These are phyloP conservation scores for Grapholita molesta DNA, from an alignment of 1,140 invertebrate genomes.

Conservation along the genomic window DNA sequence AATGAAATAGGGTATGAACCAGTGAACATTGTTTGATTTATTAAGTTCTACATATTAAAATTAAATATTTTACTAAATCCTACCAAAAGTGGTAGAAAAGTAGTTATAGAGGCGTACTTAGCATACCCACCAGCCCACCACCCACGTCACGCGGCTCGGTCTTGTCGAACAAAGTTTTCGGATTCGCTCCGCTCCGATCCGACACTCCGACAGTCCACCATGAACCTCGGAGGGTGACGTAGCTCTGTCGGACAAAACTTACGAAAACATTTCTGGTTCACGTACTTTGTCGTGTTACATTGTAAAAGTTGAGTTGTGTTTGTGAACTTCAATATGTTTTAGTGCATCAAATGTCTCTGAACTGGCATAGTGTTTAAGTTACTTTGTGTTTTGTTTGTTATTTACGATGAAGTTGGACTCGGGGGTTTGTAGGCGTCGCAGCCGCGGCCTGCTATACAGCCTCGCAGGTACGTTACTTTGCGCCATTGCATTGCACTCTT, in stretches of 20 bases:
- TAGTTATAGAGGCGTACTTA: background rate
- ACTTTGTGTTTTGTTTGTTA: slow-evolving; percentile 52
- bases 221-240: slow-evolving; percentile 46
- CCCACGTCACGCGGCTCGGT: background rate
- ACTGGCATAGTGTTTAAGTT: slow-evolving; percentile 42
- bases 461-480: slow-evolving; percentile 7
- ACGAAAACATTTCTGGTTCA: slow-evolving; percentile 46
- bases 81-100: background rate
- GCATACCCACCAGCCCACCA: background rate
- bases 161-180: background rate
- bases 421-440: slow-evolving; percentile 56
- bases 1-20: too few relatives aligned
- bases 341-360: slow-evolving; percentile 31
- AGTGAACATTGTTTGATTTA: too few relatives aligned
- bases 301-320: slow-evolving; percentile 33
- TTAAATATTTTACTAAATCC: background rate
- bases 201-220: slow-evolving; percentile 35
- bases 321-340: slow-evolving; percentile 49
- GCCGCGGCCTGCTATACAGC: background rate
- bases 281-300: slow-evolving; percentile 48
- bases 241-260: slow-evolving; percentile 33
- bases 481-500: slow-evolving; percentile 12
- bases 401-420: slow-evolving; percentile 69
- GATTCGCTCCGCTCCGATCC: background rate
- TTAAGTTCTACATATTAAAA: too few relatives aligned